phyloP scores from a whole-genome alignment of 2,888 invertebrate species.

The Odontocerum albicorne region DNA sequence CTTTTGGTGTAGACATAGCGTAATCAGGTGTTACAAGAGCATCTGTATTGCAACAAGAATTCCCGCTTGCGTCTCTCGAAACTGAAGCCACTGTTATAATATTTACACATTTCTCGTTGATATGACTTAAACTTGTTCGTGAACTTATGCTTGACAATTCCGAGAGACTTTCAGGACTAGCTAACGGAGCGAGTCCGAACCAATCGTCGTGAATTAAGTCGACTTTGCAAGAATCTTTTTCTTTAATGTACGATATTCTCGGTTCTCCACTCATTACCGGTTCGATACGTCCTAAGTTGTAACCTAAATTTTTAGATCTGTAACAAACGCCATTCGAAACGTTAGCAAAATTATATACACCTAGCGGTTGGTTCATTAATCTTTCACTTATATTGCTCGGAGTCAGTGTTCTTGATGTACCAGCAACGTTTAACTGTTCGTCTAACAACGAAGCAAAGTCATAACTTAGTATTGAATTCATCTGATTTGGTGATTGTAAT shows the following conservation, averaged over 20 bases:
- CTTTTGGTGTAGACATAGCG: slow-evolving; percentile 56
- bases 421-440: slow-evolving; percentile 37
- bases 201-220: slow-evolving; percentile 65
- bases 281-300: slow-evolving; percentile 29
- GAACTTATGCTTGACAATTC: slow-evolving; percentile 80
- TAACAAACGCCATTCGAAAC: slow-evolving; percentile 30
- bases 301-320: slow-evolving; percentile 21
- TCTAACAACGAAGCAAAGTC: slow-evolving; percentile 49
- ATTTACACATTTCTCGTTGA: slow-evolving; percentile 38
- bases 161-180: slow-evolving; percentile 80
- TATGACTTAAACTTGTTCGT: slow-evolving; percentile 59
- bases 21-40: slow-evolving; percentile 42
- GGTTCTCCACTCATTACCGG: slow-evolving; percentile 37
- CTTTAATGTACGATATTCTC: slow-evolving; percentile 37
- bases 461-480: slow-evolving; percentile 47
- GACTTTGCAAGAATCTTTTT: slow-evolving; percentile 41
- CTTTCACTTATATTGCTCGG: slow-evolving; percentile 30
- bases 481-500: slow-evolving; percentile 43
- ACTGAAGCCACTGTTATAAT: slow-evolving; percentile 41
- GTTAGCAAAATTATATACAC: slow-evolving; percentile 33
- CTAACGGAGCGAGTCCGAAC: slow-evolving; percentile 74
- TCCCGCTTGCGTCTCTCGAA: slow-evolving; percentile 43
- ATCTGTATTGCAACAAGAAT: slow-evolving; percentile 26
- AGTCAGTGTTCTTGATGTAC: slow-evolving; percentile 30
- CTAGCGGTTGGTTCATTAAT: slow-evolving; percentile 31